Conservation (phyloP, 2,888 invertebrate species). For the Acleris laterana region DNA sequence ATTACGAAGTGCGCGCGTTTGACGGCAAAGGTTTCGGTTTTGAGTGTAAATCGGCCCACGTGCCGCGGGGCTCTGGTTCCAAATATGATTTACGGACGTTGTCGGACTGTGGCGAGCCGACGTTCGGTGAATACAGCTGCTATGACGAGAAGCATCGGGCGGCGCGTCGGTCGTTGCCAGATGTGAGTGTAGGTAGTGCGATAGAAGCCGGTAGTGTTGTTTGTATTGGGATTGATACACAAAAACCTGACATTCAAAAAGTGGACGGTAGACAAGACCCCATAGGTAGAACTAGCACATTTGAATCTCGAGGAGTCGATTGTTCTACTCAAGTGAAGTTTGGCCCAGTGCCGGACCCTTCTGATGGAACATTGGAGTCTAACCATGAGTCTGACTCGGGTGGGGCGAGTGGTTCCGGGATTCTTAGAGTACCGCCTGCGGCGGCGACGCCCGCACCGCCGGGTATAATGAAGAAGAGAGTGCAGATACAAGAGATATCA, state of each 20-base stretch:
- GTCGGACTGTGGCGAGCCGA: conserved; percentile 81
- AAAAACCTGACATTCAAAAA: conserved; percentile 80
- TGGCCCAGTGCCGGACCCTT: conserved; percentile 69
- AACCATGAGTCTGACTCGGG: conserved; percentile 74
- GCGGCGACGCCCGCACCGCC: conserved; percentile 86
- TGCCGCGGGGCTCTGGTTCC: conserved; percentile 73
- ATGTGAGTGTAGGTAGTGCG: conserved; percentile 84
- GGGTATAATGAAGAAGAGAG: conserved; percentile 93
- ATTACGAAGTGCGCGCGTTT: conserved; percentile 80
- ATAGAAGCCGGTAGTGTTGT: conserved; percentile 85
- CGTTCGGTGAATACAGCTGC: conserved; percentile 87
- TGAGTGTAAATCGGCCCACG: conserved; percentile 84
- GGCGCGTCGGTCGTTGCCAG: conserved; percentile 85
- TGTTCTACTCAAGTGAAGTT: conserved; percentile 82
- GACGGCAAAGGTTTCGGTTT: conserved; percentile 83
- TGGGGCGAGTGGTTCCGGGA: conserved; percentile 72
- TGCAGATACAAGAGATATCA: conserved; percentile 96
- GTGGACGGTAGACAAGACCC: conserved; percentile 70
- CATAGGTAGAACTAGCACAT: conserved; percentile 76
- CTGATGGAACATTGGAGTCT: conserved; percentile 73
- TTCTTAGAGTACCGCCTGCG: conserved; percentile 75
- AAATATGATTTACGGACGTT: conserved; percentile 80
- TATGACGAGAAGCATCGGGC: conserved; percentile 86
- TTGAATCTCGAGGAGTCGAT: conserved; percentile 79
- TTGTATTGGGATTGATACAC: conserved; percentile 78